A percentile compares a stretch with the other conserved stretches of the same genome.
Conservation (phyloP, 2,113 vertebrate species). For the Neofelis nebulosa region DNA sequence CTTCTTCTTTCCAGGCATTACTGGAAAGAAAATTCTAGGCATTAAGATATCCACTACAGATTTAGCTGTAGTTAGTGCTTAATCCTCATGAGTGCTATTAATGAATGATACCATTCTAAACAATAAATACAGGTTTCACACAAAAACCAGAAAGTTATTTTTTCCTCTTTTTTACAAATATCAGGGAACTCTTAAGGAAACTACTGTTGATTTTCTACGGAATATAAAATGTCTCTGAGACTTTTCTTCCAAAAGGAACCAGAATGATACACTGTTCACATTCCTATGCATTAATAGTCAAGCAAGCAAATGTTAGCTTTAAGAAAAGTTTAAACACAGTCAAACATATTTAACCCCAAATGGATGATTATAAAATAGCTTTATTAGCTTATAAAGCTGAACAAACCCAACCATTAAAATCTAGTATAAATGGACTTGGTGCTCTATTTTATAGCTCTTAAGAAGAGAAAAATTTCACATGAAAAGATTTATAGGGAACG, state of each 20-base stretch:
- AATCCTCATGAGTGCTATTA: background rate
- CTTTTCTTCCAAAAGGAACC: background rate
- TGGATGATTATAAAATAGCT: background rate
- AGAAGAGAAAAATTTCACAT: background rate
- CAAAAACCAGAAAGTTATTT: background rate
- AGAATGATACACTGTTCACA: background rate
- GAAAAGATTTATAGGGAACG: background rate
- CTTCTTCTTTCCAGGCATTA: background rate
- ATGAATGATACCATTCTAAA: background rate
- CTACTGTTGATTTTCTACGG: background rate
- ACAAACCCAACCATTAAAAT: slow-evolving; percentile 31
- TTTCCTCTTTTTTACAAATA: background rate
- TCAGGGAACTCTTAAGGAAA: background rate
- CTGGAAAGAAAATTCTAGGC: background rate
- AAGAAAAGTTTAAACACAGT: background rate
- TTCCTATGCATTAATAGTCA: background rate
- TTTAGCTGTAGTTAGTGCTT: background rate
- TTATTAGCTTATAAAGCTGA: background rate
- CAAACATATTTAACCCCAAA: background rate
- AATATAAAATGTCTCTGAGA: background rate
- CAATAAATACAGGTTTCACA: background rate
- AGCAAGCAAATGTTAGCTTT: background rate
- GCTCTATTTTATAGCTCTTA: background rate
- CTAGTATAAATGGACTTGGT: background rate
- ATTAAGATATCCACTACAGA: background rate